phyloP scores from a whole-genome alignment of 2,888 invertebrate species.

The Agonopterix alstromeriana region DNA sequence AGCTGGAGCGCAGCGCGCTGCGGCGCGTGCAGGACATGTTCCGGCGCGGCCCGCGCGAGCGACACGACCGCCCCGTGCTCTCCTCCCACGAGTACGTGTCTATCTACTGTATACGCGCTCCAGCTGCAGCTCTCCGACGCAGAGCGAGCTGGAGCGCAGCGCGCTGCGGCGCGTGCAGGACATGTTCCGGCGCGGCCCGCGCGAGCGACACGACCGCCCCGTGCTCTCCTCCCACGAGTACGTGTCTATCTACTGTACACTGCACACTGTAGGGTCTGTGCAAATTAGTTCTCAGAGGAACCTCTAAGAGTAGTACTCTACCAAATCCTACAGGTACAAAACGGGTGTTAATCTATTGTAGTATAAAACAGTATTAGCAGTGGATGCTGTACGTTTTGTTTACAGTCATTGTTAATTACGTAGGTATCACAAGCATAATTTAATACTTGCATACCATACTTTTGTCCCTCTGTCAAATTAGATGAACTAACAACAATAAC shows the following conservation, averaged over 20 bases:
- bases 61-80: slow-evolving; percentile 26
- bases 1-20: slow-evolving; percentile 15
- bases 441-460: no score
- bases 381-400: no score
- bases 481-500: no score
- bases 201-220: slow-evolving; percentile 28
- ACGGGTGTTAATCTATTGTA: no score
- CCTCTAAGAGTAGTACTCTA: no score
- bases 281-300: no score
- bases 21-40: slow-evolving; percentile 32
- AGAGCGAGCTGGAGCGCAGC: slow-evolving; percentile 11
- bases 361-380: no score
- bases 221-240: slow-evolving; percentile 40
- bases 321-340: no score
- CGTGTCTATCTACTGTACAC: not conserved
- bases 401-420: no score
- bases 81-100: slow-evolving; percentile 36
- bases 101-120: slow-evolving; percentile 28
- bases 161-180: slow-evolving; percentile 26
- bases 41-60: slow-evolving; percentile 33
- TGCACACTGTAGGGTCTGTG: not conserved
- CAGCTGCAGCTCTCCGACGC: not conserved
- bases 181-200: slow-evolving; percentile 35
- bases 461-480: no score
- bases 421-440: no score